A percentile compares a stretch with the other conserved stretches of the same genome.
Conservation (phyloP, 2,113 vertebrate species). For the Festucalex cinctus region DNA sequence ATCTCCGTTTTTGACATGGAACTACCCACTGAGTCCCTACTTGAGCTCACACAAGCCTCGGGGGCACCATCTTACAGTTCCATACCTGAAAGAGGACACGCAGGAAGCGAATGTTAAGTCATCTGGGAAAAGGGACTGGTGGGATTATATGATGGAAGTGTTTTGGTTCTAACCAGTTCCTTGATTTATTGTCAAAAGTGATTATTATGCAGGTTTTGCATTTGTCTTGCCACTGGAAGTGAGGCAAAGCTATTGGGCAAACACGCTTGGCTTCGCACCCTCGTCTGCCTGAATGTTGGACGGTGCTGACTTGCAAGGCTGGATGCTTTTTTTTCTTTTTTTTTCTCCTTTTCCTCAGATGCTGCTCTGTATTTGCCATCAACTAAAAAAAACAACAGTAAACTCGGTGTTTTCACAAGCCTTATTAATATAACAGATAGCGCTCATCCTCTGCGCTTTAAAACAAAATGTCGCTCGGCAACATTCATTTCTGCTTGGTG, state of each 20-base stretch:
- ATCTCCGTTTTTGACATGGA: conserved; percentile 90
- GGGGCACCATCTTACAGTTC: conserved; percentile 36
- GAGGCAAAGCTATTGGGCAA: background rate
- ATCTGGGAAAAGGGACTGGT: background rate
- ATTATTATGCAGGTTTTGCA: background rate
- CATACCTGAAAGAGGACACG: conserved; percentile 54
- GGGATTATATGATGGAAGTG: conserved; percentile 6
- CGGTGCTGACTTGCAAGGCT: conserved; percentile 8
- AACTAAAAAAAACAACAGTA: conserved; percentile 1
- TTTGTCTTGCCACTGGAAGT: background rate
- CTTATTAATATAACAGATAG: conserved; percentile 6
- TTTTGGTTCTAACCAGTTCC: conserved; percentile 21
- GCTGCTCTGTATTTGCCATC: conserved; percentile 3
- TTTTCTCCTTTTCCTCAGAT: conserved; percentile 3
- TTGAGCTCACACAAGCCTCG: conserved; percentile 10
- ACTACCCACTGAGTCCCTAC: conserved; percentile 62
- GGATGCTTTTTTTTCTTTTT: background rate
- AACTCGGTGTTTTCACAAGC: conserved; percentile 33
- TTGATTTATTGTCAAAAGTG: background rate
- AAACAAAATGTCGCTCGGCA: conserved; percentile 26
- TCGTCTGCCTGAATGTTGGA: conserved; percentile 6
- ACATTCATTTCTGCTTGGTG: conserved; percentile 19
- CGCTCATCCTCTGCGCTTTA: conserved; percentile 24
- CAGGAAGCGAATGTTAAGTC: conserved; percentile 52
- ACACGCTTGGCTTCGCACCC: background rate